Evolutionary conservation across 2,113 vertebrate genomes (phyloP), one percentile per base, ranked within the genome.

Genomic region (Bubo scandiacus): DNA sequence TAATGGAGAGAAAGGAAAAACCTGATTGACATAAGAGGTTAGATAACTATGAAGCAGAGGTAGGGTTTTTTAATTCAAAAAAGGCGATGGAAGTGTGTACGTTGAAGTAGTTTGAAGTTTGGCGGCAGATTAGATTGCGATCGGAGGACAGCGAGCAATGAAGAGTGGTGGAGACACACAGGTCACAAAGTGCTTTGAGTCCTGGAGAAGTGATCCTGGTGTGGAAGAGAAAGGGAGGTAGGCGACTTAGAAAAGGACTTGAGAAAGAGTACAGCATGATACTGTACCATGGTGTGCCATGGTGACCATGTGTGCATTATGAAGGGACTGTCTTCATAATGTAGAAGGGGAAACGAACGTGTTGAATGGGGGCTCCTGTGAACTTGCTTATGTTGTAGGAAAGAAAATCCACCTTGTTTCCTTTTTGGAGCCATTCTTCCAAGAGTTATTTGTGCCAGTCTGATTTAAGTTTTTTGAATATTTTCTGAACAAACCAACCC

Each of bases 301-400:
- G 42, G 42, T 43, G 42, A 43, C 42, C 42, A 43, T 16, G 42
- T 43, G 15, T 43, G 6, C 54, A 66, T 68, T 51, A 8, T 25
- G 7, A 0, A 25, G 40, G 43, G 15, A 6, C 51, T 54, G 65
- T 21, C 25, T 15, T 19, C 1, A 0, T 4, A 3, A 25, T 1
- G 22, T 12, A 12, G 51, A 7, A n/a, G n/a, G 59, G 47, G 55
- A 51, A 16, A 36, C 4, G 4, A 38, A 12, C 2, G 0, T 43
- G 7, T 14, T 57, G 36, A 65, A 5, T 29, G n/a, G 45, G 42
- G 49, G 20, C 57, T 92, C 5, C 0, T 47, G 0, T 11, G 4
- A 40, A 7, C 38, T 47, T 52, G 4, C 38, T 32, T 26, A 9
- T 29, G 25, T 32, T 59, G n/a, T 10, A 59, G 83, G 61, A 63